A percentile compares a stretch with the other conserved stretches of the same genome.
Conservation (phyloP, 2,797 vertebrate species). For the Ctenochaetus hawaiiensis region DNA sequence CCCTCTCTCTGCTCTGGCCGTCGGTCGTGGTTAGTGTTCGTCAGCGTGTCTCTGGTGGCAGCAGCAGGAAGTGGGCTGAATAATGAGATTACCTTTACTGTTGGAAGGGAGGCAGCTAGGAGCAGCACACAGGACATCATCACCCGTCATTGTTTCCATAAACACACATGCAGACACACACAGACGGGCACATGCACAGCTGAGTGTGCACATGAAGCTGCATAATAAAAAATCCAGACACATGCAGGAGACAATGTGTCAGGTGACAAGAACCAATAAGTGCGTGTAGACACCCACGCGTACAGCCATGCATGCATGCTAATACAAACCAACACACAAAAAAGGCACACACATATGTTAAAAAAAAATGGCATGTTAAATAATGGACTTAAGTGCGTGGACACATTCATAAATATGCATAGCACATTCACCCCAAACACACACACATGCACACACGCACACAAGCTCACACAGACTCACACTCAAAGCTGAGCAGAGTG, state of each 20-base stretch:
- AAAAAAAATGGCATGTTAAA: constrained; percentile 27
- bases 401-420: constrained; percentile 45
- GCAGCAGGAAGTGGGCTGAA: constrained; percentile 80
- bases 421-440: constrained; percentile 20
- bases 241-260: constrained; percentile 15
- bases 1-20: constrained; percentile 46
- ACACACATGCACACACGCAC: constrained; percentile 25
- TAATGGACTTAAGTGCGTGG: constrained; percentile 13
- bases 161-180: constrained; percentile 7
- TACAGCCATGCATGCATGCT: neutral
- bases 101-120: constrained; percentile 44
- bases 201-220: constrained; percentile 13
- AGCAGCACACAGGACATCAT: constrained; percentile 58
- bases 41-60: constrained; percentile 79
- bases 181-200: neutral
- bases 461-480: constrained; percentile 26
- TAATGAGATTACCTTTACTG: constrained; percentile 75
- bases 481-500: constrained; percentile 33
- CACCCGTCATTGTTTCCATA: constrained; percentile 51
- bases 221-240: constrained; percentile 27
- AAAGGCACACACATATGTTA: neutral
- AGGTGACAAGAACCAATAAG: constrained; percentile 5
- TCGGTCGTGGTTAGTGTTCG: constrained; percentile 76
- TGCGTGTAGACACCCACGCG: neutral
- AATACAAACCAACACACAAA: constrained; percentile 3